A percentile compares a stretch with the other conserved stretches of the same genome.
These are phyloP conservation scores for Bimastos eiseni DNA, from an alignment of 2,888 invertebrate genomes.

Conservation along the genomic window DNA sequence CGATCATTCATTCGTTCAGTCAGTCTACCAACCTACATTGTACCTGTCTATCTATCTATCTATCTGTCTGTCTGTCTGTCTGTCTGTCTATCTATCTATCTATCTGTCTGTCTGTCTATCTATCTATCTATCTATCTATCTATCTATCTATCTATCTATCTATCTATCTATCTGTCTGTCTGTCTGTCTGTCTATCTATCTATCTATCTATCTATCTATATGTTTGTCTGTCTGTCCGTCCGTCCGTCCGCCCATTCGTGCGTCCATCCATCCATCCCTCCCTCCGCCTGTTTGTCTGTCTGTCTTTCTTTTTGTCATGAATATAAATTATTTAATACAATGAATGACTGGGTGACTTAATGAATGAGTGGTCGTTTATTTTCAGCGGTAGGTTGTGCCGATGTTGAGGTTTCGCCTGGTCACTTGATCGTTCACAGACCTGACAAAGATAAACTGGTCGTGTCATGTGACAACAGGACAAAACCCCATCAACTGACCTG, in stretches of 20 bases:
- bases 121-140: not conserved
- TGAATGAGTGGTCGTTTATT: too few relatives aligned
- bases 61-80: too few relatives aligned
- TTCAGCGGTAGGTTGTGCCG: not conserved
- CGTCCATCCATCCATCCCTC: not conserved
- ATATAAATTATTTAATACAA: too few relatives aligned
- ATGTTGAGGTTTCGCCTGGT: not conserved
- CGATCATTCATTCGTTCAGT: not conserved
- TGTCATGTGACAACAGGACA: not conserved
- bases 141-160: too few relatives aligned
- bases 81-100: too few relatives aligned
- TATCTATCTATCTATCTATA: not conserved
- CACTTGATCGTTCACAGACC: constrained; percentile 16
- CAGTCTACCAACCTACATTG: too few relatives aligned
- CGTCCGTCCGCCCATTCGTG: not conserved
- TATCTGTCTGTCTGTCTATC: not conserved
- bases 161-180: too few relatives aligned
- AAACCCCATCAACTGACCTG: not conserved
- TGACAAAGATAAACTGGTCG: not conserved
- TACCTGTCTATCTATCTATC: too few relatives aligned
- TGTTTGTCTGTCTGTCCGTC: not conserved
- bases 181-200: too few relatives aligned
- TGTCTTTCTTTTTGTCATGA: not conserved
- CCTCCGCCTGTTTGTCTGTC: not conserved
- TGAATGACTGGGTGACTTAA: too few relatives aligned